Percentiles rank a stretch among this genome's conserved stretches.
phyloP scores from a whole-genome alignment of 2,113 vertebrate species.

The Lepisosteus oculatus region DNA sequence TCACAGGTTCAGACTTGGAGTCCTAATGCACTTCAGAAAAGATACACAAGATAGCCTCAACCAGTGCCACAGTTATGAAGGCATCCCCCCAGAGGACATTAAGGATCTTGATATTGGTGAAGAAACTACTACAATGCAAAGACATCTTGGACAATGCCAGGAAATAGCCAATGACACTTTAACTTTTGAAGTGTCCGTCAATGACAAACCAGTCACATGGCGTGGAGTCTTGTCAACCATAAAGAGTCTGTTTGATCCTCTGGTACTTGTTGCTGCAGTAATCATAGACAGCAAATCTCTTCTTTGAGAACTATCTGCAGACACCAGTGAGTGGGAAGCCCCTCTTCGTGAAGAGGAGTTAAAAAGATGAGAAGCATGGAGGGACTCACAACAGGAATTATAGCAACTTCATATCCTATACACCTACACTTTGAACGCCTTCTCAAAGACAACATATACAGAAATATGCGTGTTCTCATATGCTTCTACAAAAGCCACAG shows the following conservation, averaged over 20 bases:
- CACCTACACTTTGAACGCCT: background rate
- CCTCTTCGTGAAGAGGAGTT: background rate
- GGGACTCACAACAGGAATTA: slow-evolving; percentile 2
- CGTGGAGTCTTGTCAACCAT: background rate
- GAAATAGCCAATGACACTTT: slow-evolving; percentile 49
- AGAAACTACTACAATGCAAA: background rate
- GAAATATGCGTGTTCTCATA: background rate
- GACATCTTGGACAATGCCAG: slow-evolving; percentile 5
- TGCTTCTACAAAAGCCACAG: slow-evolving; percentile 9
- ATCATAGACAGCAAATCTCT: slow-evolving; percentile 15
- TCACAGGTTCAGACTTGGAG: too few species aligned
- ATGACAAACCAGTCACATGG: slow-evolving; percentile 5
- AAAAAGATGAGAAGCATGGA: background rate
- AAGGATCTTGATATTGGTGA: slow-evolving; percentile 2
- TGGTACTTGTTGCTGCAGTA: slow-evolving; percentile 1
- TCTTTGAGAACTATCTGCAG: background rate
- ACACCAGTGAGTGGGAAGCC: slow-evolving; percentile 6
- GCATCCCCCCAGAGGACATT: background rate
- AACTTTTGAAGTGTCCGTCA: background rate
- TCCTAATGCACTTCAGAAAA: too few species aligned
- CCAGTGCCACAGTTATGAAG: slow-evolving; percentile 5
- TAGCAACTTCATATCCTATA: background rate
- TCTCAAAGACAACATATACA: background rate
- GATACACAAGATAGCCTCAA: slow-evolving; percentile 16
- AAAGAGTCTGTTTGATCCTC: slow-evolving; percentile 10